Conservation (phyloP, 2,113 vertebrate species). For the Microcebus ravelobensis region DNA sequence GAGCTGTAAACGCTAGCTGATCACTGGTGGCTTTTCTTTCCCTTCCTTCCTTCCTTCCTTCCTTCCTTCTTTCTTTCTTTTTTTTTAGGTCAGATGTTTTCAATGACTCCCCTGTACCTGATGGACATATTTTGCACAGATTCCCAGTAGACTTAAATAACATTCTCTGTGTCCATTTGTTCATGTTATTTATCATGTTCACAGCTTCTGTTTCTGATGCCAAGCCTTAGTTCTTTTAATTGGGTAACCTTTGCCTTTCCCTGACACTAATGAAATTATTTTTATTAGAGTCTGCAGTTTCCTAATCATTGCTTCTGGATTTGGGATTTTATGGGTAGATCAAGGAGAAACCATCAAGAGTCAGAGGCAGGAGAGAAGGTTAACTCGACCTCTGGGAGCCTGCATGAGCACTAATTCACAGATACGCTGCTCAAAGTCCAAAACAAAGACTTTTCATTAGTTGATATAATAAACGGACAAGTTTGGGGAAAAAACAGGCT, state of each 20-base stretch:
- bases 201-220: background rate
- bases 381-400: slow-evolving; percentile 26
- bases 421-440: background rate
- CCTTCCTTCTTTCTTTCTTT: no score
- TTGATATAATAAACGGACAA: slow-evolving; percentile 48
- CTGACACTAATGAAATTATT: slow-evolving; percentile 43
- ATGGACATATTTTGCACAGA: background rate
- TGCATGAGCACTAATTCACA: background rate
- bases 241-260: slow-evolving; percentile 20
- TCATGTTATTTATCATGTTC: background rate
- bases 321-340: slow-evolving; percentile 43
- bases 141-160: background rate
- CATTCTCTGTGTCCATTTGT: background rate
- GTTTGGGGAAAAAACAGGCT: background rate
- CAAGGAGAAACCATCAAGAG: slow-evolving; percentile 44
- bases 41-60: no score
- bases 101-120: background rate
- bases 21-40: background rate
- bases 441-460: slow-evolving; percentile 46
- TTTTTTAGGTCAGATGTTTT: background rate
- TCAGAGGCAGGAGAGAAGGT: slow-evolving; percentile 21
- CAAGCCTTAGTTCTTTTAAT: background rate
- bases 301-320: slow-evolving; percentile 57
- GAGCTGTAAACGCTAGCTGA: slow-evolving; percentile 13
- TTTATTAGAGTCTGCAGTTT: slow-evolving; percentile 61